A percentile compares a stretch with the other conserved stretches of the same genome.
phyloP scores from a whole-genome alignment of 2,797 vertebrate genomes.

The Amblyopsis hoosieri region DNA sequence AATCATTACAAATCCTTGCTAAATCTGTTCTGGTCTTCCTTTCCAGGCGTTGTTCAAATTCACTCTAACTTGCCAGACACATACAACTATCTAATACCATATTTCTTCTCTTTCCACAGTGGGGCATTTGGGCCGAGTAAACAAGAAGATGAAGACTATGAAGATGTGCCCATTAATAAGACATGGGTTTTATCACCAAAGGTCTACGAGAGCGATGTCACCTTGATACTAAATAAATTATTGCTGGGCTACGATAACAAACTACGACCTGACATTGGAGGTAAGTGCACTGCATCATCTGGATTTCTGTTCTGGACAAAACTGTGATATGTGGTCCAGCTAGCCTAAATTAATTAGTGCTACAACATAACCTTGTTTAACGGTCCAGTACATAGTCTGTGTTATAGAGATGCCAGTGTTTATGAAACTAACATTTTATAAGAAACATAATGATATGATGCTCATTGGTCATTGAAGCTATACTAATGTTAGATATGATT shows the following conservation, averaged over 20 bases:
- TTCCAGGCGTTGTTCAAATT: no score
- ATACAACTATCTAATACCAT: not conserved
- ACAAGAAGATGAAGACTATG: constrained; percentile 93
- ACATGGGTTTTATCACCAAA: constrained; percentile 96
- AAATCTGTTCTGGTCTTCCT: no score
- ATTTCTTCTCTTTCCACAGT: constrained; percentile 44
- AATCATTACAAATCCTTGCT: no score
- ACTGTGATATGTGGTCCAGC: not conserved
- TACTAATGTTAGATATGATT: no score
- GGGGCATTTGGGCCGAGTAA: constrained; percentile 81
- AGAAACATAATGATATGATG: no score
- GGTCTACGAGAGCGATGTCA: constrained; percentile 94
- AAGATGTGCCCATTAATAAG: constrained; percentile 91
- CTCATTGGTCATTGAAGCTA: no score
- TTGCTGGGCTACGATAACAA: constrained; percentile 95
- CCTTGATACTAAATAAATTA: constrained; percentile 91
- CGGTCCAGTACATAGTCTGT: no score
- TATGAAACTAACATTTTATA: no score
- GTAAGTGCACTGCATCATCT: constrained; percentile 66
- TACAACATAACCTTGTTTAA: no score
- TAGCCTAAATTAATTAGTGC: not conserved
- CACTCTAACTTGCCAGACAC: no score
- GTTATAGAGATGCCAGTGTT: no score
- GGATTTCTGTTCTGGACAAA: constrained; percentile 9
- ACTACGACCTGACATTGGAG: constrained; percentile 93